Conservation (phyloP, 2,888 invertebrate genomes). For the Morinoia aosen region DNA sequence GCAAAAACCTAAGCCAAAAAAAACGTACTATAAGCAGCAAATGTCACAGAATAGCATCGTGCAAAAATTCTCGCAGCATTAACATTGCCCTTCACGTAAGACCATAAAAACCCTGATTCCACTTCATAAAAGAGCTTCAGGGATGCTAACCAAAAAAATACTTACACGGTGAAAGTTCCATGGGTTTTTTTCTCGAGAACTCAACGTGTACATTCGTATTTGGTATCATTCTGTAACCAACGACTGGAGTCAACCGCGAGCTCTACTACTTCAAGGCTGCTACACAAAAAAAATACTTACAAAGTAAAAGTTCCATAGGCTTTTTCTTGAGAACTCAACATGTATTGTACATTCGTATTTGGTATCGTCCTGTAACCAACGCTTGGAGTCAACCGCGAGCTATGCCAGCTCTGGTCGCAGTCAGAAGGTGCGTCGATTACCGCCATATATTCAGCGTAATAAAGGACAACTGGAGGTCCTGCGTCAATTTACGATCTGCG, state of each 20-base stretch:
- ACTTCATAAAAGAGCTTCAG: neutral
- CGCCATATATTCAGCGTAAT: neutral
- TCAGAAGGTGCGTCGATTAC: neutral
- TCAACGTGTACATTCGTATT: neutral
- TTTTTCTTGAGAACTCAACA: neutral
- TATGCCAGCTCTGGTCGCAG: neutral
- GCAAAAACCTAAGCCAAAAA: too few relatives aligned
- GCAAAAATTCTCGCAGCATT: too few relatives aligned
- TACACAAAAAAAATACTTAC: neutral
- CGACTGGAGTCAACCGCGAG: neutral
- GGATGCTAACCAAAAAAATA: neutral
- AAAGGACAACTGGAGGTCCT: slow-evolving; percentile 9
- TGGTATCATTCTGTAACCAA: neutral
- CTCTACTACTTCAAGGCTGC: neutral
- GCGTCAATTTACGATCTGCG: slow-evolving; percentile 20
- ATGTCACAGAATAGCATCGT: too few relatives aligned
- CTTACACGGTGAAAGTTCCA: neutral
- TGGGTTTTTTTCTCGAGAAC: neutral
- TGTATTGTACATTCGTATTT: neutral
- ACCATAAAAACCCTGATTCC: neutral
- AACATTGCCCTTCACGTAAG: neutral
- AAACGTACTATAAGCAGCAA: too few relatives aligned
- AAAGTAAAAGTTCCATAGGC: neutral
- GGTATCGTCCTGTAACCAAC: neutral
- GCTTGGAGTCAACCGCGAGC: neutral